Conservation (phyloP, 2,113 vertebrate species). For the Tapirus terrestris region DNA sequence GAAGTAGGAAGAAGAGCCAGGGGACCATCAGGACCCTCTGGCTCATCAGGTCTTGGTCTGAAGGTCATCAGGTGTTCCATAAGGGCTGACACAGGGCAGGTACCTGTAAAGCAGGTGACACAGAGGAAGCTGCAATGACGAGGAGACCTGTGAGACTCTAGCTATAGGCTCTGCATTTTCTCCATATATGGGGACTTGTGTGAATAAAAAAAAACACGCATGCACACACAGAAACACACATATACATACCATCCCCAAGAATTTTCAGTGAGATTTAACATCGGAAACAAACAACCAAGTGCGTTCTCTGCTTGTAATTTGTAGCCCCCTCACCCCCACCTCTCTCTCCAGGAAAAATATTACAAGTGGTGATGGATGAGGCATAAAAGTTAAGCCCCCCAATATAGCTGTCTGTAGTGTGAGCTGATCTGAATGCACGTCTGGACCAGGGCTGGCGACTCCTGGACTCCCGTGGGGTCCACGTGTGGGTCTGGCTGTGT, state of each 20-base stretch:
- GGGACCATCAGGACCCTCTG: background rate
- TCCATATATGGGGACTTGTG: background rate
- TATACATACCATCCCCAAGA: background rate
- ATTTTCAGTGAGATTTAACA: background rate
- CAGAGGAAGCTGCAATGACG: background rate
- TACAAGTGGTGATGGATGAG: background rate
- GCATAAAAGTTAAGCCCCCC: background rate
- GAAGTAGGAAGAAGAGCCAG: background rate
- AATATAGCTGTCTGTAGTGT: no score
- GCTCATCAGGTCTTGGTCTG: background rate
- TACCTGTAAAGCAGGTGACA: background rate
- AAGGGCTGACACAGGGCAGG: background rate
- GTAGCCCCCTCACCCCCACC: background rate
- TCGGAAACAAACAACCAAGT: background rate
- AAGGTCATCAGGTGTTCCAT: background rate
- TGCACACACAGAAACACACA: background rate
- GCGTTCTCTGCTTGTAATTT: background rate
- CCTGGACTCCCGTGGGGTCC: accelerated
- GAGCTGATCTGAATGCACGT: background rate
- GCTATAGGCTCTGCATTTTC: background rate
- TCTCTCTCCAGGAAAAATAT: background rate
- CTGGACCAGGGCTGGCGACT: background rate
- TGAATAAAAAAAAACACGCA: background rate
- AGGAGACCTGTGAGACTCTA: background rate
- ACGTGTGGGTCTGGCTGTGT: accelerated